Conservation (phyloP, 2,797 vertebrate species). For the Kryptopterus vitreolus region DNA sequence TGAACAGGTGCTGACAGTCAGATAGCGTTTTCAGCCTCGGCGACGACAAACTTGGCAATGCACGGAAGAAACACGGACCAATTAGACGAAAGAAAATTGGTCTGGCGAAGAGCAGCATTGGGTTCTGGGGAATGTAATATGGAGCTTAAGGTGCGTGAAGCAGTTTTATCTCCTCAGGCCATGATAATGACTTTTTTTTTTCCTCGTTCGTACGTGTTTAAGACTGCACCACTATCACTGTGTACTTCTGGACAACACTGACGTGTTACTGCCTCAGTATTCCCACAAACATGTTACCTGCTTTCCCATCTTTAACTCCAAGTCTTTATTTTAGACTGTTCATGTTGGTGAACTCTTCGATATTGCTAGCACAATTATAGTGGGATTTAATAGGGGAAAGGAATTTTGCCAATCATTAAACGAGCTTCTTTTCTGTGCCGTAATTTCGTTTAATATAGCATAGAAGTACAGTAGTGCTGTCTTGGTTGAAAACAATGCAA, state of each 20-base stretch:
- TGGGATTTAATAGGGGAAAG: neutral
- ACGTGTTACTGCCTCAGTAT: neutral
- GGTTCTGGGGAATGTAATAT: slow-evolving; percentile 24
- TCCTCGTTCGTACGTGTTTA: slow-evolving; percentile 50
- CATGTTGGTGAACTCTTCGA: neutral
- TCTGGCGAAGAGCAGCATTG: slow-evolving; percentile 16
- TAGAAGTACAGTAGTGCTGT: neutral
- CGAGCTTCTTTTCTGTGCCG: neutral
- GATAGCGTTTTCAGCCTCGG: slow-evolving; percentile 38
- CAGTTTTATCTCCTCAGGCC: slow-evolving; percentile 65
- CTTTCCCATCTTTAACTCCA: neutral
- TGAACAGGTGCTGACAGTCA: slow-evolving; percentile 43
- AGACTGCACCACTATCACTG: neutral
- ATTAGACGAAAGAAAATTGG: slow-evolving; percentile 42
- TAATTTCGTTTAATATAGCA: neutral
- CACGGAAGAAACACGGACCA: slow-evolving; percentile 13
- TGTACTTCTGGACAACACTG: neutral
- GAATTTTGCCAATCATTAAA: neutral
- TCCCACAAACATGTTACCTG: neutral
- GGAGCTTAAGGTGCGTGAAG: slow-evolving; percentile 29
- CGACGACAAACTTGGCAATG: neutral
- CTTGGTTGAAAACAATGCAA: neutral
- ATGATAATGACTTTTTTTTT: slow-evolving; percentile 70
- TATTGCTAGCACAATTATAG: neutral
- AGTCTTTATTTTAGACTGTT: too few relatives aligned